These are phyloP conservation scores for Alsophila aescularia DNA, from an alignment of 2,888 invertebrate genomes.

Conservation along the genomic window DNA sequence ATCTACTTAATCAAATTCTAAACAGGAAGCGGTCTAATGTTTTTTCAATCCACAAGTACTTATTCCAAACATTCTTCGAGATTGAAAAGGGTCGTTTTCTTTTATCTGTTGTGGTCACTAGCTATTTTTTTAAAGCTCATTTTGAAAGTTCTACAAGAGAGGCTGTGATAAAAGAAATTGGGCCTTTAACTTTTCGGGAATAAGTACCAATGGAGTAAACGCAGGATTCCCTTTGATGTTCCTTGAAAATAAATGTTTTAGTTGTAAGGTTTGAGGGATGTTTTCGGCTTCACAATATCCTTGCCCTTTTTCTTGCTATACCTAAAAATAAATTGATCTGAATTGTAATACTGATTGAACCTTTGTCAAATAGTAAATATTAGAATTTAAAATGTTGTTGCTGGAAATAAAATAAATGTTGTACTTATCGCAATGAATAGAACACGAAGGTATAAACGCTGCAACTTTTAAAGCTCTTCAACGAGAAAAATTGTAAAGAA, in stretches of 20 bases:
- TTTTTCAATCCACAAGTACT: slow-evolving; percentile 24
- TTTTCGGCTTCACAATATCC: background rate
- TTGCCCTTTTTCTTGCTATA: slow-evolving; percentile 4
- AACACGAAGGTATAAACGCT: background rate
- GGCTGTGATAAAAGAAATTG: slow-evolving; percentile 50
- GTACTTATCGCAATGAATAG: background rate
- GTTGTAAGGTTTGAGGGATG: slow-evolving; percentile 22
- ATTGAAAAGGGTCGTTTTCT: slow-evolving; percentile 44
- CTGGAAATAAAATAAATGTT: background rate
- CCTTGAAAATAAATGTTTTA: slow-evolving; percentile 43
- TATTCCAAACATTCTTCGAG: slow-evolving; percentile 39
- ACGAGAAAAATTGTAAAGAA: slow-evolving; percentile 1
- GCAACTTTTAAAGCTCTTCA: slow-evolving; percentile 5
- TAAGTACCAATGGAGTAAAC: slow-evolving; percentile 47
- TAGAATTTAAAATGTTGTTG: background rate
- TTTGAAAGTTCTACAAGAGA: slow-evolving; percentile 47
- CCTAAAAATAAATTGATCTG: background rate
- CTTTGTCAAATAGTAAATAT: background rate
- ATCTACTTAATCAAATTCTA: too few relatives aligned
- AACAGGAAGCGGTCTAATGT: slow-evolving; percentile 18
- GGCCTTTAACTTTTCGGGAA: slow-evolving; percentile 44
- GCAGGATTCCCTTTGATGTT: slow-evolving; percentile 43
- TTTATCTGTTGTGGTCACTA: slow-evolving; percentile 48
- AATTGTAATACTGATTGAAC: background rate
- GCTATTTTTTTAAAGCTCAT: slow-evolving; percentile 60